Conservation (phyloP, 2,888 invertebrate species). For the Leptarthrus brevirostris region DNA sequence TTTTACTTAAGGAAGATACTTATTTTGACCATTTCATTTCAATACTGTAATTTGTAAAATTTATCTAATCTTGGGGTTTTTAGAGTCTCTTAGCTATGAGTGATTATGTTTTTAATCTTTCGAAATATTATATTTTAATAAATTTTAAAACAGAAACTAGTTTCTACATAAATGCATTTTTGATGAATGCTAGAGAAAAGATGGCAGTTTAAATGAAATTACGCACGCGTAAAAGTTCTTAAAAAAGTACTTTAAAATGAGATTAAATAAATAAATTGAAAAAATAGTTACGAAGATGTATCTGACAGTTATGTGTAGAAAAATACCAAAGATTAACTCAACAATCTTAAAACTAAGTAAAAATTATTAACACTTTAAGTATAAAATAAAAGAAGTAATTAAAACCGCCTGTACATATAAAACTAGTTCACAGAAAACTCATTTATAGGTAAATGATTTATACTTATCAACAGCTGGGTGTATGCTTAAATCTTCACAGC, state of each 20-base stretch:
- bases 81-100: too few species aligned
- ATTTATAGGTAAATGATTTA: constrained; percentile 36
- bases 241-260: background rate
- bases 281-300: background rate
- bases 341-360: constrained; percentile 31
- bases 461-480: constrained; percentile 29
- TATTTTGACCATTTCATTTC: too few species aligned
- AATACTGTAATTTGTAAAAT: too few species aligned
- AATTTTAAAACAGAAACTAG: too few species aligned
- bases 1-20: too few species aligned
- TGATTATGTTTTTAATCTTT: too few species aligned
- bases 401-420: constrained; percentile 22
- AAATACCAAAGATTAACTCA: constrained; percentile 16
- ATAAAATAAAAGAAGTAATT: background rate
- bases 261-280: background rate
- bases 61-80: too few species aligned
- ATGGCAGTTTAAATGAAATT: too few species aligned
- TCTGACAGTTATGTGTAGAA: background rate
- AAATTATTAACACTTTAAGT: constrained; percentile 30
- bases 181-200: too few species aligned
- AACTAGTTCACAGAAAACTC: constrained; percentile 35
- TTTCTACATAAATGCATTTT: background rate
- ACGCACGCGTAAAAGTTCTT: background rate
- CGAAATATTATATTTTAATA: too few species aligned
- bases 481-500: background rate